Evolutionary conservation across 1,140 invertebrate genomes (phyloP).

Genomic region (Heliconius congener): DNA sequence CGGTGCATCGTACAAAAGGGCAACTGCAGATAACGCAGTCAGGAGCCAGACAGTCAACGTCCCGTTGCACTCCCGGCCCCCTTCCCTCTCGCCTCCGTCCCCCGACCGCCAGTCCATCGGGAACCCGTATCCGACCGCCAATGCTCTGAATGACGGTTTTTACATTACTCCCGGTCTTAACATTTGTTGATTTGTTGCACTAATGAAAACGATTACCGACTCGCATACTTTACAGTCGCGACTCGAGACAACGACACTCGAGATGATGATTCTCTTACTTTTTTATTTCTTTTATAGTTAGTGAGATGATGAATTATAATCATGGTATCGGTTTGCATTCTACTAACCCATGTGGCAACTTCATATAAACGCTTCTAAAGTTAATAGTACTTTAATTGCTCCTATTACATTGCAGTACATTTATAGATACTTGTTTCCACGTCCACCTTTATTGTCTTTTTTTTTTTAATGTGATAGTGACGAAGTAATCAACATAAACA

Average conservation of each 20-base stretch:
- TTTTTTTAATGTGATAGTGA: no score
- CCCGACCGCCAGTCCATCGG: slow-evolving; percentile 53
- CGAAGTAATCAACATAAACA: no score
- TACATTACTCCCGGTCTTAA: slow-evolving; percentile 59
- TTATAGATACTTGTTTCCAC: no score
- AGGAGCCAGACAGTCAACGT: slow-evolving; percentile 77
- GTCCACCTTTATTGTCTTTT: no score
- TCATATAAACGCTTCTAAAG: not conserved
- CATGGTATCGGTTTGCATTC: slow-evolving; percentile 24
- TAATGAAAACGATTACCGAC: slow-evolving; percentile 71
- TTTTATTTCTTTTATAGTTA: slow-evolving; percentile 19
- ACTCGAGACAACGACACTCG: slow-evolving; percentile 40
- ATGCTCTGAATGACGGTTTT: slow-evolving; percentile 62
- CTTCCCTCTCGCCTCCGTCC: slow-evolving; percentile 38
- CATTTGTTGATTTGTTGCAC: slow-evolving; percentile 65
- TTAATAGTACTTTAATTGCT: not conserved
- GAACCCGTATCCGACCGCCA: slow-evolving; percentile 73
- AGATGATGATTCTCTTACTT: slow-evolving; percentile 24
- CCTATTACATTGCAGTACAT: no score
- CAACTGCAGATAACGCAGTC: slow-evolving; percentile 79
- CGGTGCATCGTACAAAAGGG: slow-evolving; percentile 79
- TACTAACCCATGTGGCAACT: slow-evolving; percentile 11
- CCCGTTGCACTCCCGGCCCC: slow-evolving; percentile 70
- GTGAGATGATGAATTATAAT: slow-evolving; percentile 26
- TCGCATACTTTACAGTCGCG: slow-evolving; percentile 46